Percentiles rank a stretch among this genome's conserved stretches.
These are phyloP conservation scores for Geococcyx californianus DNA, from an alignment of 2,113 vertebrate species.

Conservation along the genomic window DNA sequence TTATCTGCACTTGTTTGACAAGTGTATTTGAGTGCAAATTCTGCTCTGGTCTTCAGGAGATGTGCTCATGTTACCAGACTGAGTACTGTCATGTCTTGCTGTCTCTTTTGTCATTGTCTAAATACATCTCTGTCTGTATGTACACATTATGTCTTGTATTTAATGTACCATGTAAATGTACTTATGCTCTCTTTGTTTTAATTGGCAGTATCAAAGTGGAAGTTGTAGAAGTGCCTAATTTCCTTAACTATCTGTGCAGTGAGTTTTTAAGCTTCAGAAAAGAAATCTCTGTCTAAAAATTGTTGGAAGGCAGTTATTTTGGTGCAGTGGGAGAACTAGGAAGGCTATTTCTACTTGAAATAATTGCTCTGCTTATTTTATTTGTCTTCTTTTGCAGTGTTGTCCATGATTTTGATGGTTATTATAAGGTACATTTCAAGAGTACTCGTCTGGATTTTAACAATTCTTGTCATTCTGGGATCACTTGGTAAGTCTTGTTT, in stretches of 20 bases:
- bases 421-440: constrained; percentile 98
- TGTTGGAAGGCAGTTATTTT: neutral
- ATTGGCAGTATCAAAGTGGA: constrained; percentile 14
- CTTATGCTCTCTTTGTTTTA: constrained; percentile 20
- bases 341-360: neutral
- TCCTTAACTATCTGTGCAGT: neutral
- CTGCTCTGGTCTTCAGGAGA: constrained; percentile 9
- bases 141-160: constrained; percentile 13
- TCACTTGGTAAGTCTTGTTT: constrained; percentile 88
- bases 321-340: neutral
- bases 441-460: constrained; percentile 96
- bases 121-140: constrained; percentile 44
- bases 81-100: constrained; percentile 37
- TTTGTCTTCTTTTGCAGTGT: constrained; percentile 80
- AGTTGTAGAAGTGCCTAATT: neutral
- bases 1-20: constrained; percentile 13
- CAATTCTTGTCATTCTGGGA: constrained; percentile 88
- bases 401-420: constrained; percentile 97
- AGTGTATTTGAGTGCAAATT: constrained; percentile 50
- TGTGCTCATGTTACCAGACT: constrained; percentile 17
- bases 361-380: constrained; percentile 52
- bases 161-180: constrained; percentile 14
- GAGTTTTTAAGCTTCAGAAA: neutral
- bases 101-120: constrained; percentile 57
- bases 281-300: neutral